phyloP scores from a whole-genome alignment of 2,888 invertebrate species.

The Andricus curvator region DNA sequence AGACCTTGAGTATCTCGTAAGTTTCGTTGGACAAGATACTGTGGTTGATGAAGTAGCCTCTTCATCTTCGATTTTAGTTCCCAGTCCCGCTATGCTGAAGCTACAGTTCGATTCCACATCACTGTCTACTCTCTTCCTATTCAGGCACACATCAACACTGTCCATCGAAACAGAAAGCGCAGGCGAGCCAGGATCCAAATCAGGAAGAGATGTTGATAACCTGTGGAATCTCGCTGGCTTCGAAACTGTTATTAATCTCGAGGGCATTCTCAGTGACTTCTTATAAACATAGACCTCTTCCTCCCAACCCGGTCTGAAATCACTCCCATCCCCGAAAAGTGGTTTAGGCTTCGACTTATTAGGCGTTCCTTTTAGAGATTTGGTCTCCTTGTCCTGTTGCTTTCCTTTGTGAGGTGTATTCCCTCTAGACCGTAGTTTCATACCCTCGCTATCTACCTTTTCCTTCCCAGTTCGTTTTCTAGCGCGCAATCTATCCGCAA shows the following conservation, averaged over 20 bases:
- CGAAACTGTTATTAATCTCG: slow-evolving; percentile 88
- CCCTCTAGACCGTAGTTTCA: slow-evolving; percentile 72
- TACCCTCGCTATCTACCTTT: slow-evolving; percentile 67
- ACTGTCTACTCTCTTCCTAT: slow-evolving; percentile 79
- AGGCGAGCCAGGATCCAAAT: slow-evolving; percentile 87
- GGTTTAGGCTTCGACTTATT: slow-evolving; percentile 79
- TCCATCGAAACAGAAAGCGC: slow-evolving; percentile 84
- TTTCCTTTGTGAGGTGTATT: slow-evolving; percentile 70
- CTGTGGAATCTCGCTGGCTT: slow-evolving; percentile 85
- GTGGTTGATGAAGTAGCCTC: slow-evolving; percentile 84
- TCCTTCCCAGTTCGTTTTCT: slow-evolving; percentile 69
- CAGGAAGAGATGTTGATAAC: slow-evolving; percentile 88
- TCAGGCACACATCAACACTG: slow-evolving; percentile 73
- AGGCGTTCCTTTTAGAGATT: slow-evolving; percentile 67
- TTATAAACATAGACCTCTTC: slow-evolving; percentile 91
- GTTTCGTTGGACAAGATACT: slow-evolving; percentile 81
- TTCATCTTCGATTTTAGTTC: slow-evolving; percentile 83
- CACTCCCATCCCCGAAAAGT: slow-evolving; percentile 85
- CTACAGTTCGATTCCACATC: slow-evolving; percentile 86
- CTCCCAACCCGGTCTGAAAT: slow-evolving; percentile 90
- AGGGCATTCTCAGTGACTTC: slow-evolving; percentile 89
- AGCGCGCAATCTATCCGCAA: slow-evolving; percentile 71
- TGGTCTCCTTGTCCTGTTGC: slow-evolving; percentile 67
- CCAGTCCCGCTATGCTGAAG: slow-evolving; percentile 78
- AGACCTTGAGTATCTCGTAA: slow-evolving; percentile 76